Evolutionary conservation across 2,797 vertebrate species (phyloP).

Genomic region (Anableps anableps): DNA sequence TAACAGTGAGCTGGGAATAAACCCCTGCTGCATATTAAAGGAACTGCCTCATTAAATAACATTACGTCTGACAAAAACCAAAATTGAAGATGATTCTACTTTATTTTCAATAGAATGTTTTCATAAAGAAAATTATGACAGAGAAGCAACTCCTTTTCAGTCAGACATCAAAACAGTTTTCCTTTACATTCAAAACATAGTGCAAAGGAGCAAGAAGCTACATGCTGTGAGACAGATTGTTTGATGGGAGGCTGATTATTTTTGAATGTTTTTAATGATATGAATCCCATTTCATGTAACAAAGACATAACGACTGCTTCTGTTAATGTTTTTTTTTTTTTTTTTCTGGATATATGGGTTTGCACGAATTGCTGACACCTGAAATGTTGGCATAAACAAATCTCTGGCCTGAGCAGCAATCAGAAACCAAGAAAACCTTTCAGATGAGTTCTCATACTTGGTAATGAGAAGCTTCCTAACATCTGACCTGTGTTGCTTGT

Average conservation of each 20-base stretch:
- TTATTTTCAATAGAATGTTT: neutral
- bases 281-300: neutral
- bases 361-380: neutral
- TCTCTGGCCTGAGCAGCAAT: neutral
- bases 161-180: neutral
- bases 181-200: slow-evolving; percentile 24
- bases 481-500: neutral
- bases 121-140: neutral
- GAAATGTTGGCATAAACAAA: neutral
- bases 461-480: neutral
- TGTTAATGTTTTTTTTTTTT: neutral
- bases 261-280: neutral
- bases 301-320: neutral
- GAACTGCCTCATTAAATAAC: neutral
- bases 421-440: neutral
- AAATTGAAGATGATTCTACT: neutral
- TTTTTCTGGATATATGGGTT: neutral
- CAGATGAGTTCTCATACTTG: neutral
- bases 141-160: neutral
- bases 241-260: neutral
- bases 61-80: neutral
- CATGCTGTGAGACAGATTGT: neutral
- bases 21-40: neutral
- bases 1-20: too few relatives aligned
- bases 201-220: neutral